Evolutionary conservation across 2,888 invertebrate genomes (phyloP), one percentile per base, ranked within the genome.

Genomic region (Nebria salina): DNA sequence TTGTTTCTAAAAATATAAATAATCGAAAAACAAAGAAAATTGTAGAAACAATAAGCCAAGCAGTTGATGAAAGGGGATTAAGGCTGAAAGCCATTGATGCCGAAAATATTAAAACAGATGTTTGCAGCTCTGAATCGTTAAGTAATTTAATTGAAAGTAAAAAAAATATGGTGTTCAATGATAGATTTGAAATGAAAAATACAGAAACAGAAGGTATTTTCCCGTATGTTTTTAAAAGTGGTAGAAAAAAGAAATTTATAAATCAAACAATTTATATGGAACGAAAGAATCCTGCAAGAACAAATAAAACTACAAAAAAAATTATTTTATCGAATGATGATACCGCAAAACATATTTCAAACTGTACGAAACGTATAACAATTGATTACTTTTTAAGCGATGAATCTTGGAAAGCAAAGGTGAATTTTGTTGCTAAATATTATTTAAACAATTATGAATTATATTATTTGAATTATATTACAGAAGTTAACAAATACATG

Each of bases 311-410:
- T 8, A 13, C 54, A 54, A 54, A 54, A 54, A 54, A 54, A 54
- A 5, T 11, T 5, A 54, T 5, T 54, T 1, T 54, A 54, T 54
- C 54, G 1, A 11, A 54, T 1, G 13, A 8, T 20, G 0, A 20
- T 20, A 20, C 0, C 4, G 11, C 25, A 70, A 70, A 70, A 25
- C 66, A 70, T 11, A 70, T 13, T 54, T 8, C 20, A 70, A 26
- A 70, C 20, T 15, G 34, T 70, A 9, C 3, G 6, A 70, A 25
- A 15, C 20, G 9, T 11, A 25, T 70, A 70, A 70, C 26, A 25
- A 25, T 70, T 25, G 70, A 70, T 11, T 70, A 70, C 25, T 70
- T 70, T 70, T 70, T 70, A 70, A 25, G 25, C 20, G 70, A 70
- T 11, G 70, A 26, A 11, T 11, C 2, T 54, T 54, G 54, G 54